Evolutionary conservation across 2,888 invertebrate genomes (phyloP).

Genomic region (Aproaerema taeniolella): DNA sequence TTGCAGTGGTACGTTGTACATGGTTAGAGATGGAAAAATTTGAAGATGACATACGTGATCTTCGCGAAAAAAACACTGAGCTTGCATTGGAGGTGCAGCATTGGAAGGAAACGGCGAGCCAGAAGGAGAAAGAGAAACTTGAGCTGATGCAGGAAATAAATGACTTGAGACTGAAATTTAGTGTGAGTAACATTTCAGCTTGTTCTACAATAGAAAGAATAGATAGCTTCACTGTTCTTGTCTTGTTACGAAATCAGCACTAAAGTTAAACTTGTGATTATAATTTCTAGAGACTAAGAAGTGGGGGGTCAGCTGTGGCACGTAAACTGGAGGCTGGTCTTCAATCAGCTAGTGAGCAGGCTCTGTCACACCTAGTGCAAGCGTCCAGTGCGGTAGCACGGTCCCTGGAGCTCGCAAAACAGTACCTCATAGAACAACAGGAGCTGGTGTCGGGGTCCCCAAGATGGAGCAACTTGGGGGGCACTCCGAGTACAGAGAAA

Average conservation of each 20-base stretch:
- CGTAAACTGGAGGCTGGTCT: slow-evolving; percentile 47
- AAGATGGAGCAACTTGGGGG: slow-evolving; percentile 50
- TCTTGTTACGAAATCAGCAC: too few relatives aligned
- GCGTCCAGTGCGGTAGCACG: slow-evolving; percentile 53
- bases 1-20: too few relatives aligned
- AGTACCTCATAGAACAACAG: slow-evolving; percentile 38
- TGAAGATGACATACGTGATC: slow-evolving; percentile 51
- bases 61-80: slow-evolving; percentile 57
- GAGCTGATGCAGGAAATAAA: slow-evolving; percentile 61
- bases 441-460: slow-evolving; percentile 41
- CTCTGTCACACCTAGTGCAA: slow-evolving; percentile 49
- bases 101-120: slow-evolving; percentile 58
- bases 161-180: slow-evolving; percentile 56
- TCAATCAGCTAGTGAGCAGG: slow-evolving; percentile 49
- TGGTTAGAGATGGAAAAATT: slow-evolving; percentile 41
- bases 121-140: slow-evolving; percentile 56
- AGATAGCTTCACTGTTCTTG: too few relatives aligned
- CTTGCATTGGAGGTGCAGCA: slow-evolving; percentile 56
- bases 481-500: slow-evolving; percentile 43
- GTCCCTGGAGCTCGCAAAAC: slow-evolving; percentile 46
- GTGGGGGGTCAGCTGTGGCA: slow-evolving; percentile 41
- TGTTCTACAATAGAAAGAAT: too few relatives aligned
- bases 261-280: too few relatives aligned
- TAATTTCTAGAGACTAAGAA: slow-evolving; percentile 44
- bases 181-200: too few relatives aligned